Base-by-base conservation (phyloP, 92 coral and sea anemone species). In the Porites rus region DNA sequence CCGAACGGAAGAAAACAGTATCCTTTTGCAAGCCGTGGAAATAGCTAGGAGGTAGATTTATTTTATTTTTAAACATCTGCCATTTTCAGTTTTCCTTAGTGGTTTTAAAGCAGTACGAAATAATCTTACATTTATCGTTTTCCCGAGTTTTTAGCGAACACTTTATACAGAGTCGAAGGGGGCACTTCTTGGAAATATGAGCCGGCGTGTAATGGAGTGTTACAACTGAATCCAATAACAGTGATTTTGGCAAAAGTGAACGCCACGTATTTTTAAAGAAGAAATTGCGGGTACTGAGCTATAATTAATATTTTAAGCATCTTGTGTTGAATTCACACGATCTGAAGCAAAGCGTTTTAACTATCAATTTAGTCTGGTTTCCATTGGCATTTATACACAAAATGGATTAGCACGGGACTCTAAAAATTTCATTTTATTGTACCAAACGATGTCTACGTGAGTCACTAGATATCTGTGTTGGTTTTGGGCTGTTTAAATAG, bases 11-110 rank as follows among this genome's bases (percentile, higher is more conserved):
- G 66, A 66, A 52, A 25, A n/a, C 24, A 51, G 24, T 67, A 17
- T 53, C 52, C 19, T 25, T 22, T 69, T 52, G 18, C 20, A 51
- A 67, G 10, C 82, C 16, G 17, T 20, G 78, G 64, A 74, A 74
- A 53, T 62, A 28, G 19, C 69, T n/a, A 24, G 77, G 86, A 81
- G 86, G 86, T 71, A 10, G 43, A 68, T 81, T 28, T 70, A 81
- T 21, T 58, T 70, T 81, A 70, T 24, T 46, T 50, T 12, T 38
- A 58, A 38, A 56, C 69, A 54, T 59, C 16, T n/a, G 7, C 16
- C 59, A 16, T 69, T 81, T 6, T 11, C 54, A 28, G 53, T 69
- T 81, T 81, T 50, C 68, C 66, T 81, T 56, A 18, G 76, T 19
- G 52, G 43, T 81, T 78, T 70, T 17, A 74, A 74, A 74, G 16